Percentiles rank a stretch among this genome's conserved stretches.
Conservation (phyloP, 2,113 vertebrate species). For the Arenaria interpres region DNA sequence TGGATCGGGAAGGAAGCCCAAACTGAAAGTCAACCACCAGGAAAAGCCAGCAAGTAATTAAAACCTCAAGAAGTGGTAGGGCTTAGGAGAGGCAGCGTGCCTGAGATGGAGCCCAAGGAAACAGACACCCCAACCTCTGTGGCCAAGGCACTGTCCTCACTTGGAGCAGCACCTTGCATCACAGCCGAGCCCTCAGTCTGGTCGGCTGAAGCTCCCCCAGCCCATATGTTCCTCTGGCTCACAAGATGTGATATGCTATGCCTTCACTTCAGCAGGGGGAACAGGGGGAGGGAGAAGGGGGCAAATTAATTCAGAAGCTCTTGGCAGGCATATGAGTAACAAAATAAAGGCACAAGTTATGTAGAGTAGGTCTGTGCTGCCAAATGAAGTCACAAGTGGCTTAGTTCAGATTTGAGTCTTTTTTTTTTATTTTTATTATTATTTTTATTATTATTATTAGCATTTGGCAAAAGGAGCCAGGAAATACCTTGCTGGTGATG, state of each 20-base stretch:
- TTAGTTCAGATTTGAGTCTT: not conserved
- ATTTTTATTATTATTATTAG: constrained; percentile 43
- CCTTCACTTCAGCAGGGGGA: not conserved
- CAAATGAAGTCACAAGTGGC: not conserved
- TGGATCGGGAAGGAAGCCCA: not conserved
- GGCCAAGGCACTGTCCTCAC: not conserved
- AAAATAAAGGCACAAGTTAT: constrained; percentile 1
- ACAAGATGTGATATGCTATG: not conserved
- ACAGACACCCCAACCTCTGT: not conserved
- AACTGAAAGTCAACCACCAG: not conserved
- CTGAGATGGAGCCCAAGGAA: not conserved
- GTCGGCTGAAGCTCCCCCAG: not conserved
- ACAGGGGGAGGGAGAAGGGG: not conserved
- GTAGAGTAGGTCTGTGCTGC: not conserved
- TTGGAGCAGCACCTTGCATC: fast-evolving
- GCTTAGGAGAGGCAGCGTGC: not conserved
- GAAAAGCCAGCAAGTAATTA: not conserved
- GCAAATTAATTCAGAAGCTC: constrained; percentile 28
- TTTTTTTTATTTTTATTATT: not conserved
- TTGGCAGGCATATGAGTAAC: not conserved
- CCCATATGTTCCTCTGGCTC: not conserved
- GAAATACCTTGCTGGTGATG: constrained; percentile 65
- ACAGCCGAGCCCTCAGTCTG: not conserved
- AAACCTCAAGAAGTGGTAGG: not conserved
- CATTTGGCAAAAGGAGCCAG: constrained; percentile 55